phyloP scores from a whole-genome alignment of 2,888 invertebrate species.

The Thyatira batis region DNA sequence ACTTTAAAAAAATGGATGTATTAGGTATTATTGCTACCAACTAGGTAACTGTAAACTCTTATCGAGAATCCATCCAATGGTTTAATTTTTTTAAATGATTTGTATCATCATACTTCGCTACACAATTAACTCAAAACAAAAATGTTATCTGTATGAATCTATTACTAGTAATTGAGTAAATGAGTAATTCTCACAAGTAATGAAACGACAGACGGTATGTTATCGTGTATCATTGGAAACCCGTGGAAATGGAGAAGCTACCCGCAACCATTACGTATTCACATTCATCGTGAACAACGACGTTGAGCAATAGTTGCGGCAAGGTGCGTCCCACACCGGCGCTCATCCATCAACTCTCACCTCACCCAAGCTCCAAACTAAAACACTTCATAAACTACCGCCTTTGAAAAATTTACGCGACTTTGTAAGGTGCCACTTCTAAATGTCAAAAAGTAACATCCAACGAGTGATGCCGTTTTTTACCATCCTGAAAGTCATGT shows the following conservation, averaged over 20 bases:
- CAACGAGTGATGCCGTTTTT: not conserved
- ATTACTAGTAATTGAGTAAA: too few species aligned
- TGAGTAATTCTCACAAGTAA: not conserved
- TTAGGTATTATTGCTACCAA: too few species aligned
- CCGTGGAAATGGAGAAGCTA: constrained; percentile 13
- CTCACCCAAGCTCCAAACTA: constrained; percentile 24
- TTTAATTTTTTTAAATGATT: too few species aligned
- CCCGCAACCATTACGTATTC: constrained; percentile 59
- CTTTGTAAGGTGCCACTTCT: constrained; percentile 24
- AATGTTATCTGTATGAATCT: too few species aligned
- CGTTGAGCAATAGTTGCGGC: constrained; percentile 68
- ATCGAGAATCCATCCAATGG: too few species aligned
- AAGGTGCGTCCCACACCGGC: constrained; percentile 41
- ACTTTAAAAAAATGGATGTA: not conserved
- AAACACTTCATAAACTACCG: constrained; percentile 55
- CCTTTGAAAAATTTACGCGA: constrained; percentile 49
- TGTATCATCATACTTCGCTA: too few species aligned
- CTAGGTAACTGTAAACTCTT: too few species aligned
- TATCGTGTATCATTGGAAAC: constrained; percentile 42
- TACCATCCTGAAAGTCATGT: not conserved
- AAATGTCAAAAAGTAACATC: constrained; percentile 13
- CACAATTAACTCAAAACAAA: too few species aligned
- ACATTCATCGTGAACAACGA: constrained; percentile 35
- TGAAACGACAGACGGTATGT: not conserved
- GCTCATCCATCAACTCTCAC: constrained; percentile 60